Conservation (phyloP, 2,113 vertebrate genomes). For the Leucopternis melanops region DNA sequence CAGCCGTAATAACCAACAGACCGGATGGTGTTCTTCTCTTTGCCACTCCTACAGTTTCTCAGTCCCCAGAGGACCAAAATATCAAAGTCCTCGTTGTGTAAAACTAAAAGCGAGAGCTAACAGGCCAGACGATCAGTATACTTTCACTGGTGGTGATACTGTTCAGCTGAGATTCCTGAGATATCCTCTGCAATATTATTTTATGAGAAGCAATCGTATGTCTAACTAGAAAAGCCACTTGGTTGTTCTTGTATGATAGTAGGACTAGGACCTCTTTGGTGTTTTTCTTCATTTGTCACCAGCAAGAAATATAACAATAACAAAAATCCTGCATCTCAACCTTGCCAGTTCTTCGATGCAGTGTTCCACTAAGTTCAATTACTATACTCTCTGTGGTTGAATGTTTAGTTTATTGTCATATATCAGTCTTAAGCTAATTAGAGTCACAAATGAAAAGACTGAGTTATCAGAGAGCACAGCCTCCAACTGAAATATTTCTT, state of each 20-base stretch:
- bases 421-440: background rate
- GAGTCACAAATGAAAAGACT: constrained; percentile 5
- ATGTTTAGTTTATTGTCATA: background rate
- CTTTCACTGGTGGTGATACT: background rate
- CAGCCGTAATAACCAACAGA: background rate
- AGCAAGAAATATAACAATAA: background rate
- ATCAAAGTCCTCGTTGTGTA: background rate
- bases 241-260: background rate
- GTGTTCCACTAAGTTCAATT: background rate
- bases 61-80: background rate
- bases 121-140: background rate
- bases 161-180: background rate
- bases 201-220: background rate
- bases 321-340: background rate
- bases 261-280: background rate
- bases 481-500: background rate
- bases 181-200: background rate
- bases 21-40: background rate
- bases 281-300: background rate
- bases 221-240: background rate
- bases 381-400: background rate
- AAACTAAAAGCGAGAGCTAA: background rate
- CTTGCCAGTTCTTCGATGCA: background rate
- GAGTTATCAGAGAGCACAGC: background rate
- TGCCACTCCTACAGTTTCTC: background rate